Evolutionary conservation across 1,140 invertebrate species (phyloP), one percentile per base, ranked within the genome.

Genomic region (Euwallacea similis): DNA sequence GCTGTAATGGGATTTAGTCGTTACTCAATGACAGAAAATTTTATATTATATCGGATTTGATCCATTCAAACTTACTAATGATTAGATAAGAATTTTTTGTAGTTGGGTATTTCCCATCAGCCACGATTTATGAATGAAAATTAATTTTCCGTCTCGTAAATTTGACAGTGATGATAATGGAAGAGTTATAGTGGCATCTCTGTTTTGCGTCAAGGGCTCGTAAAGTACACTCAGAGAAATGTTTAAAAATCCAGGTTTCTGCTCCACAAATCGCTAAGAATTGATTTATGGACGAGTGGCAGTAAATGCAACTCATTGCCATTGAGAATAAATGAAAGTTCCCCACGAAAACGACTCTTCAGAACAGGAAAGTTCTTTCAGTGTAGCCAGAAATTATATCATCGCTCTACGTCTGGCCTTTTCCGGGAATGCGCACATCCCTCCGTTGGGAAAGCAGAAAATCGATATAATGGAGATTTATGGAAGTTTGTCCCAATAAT

Each of bases 391-490:
- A 50, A 50, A 50, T 10, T 11, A 50, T 13, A 50, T 50, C 6
- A 50, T 11, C 46, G 2, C 56, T 59, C n/a, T 15, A 13, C 7
- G 11, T 13, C 8, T n/a, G 11, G 8, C 16, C 8, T 56, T 56
- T 56, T 16, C 54, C 11, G 11, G 54, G 54, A 56, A 56, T 56
- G 54, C 54, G 54, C 54, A 56, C 54, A 16, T 56, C 16, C 54
- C 11, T 9, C 8, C 11, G 2, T 13, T 10, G 46, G 13, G 13
- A 50, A 50, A 50, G 9, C 11, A 16, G 54, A 56, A 56, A 56
- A 56, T 56, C 54, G 54, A 56, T 56, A 56, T 13, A 16, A 56
- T 11, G 15, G 8, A 16, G 15, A 13, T 56, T 56, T 56, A 56
- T 16, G 16, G 6, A 33, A 33, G 21, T 1, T 2, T 56, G 11